Evolutionary conservation across 2,888 invertebrate species (phyloP).

Genomic region (Epinotia bilunana): DNA sequence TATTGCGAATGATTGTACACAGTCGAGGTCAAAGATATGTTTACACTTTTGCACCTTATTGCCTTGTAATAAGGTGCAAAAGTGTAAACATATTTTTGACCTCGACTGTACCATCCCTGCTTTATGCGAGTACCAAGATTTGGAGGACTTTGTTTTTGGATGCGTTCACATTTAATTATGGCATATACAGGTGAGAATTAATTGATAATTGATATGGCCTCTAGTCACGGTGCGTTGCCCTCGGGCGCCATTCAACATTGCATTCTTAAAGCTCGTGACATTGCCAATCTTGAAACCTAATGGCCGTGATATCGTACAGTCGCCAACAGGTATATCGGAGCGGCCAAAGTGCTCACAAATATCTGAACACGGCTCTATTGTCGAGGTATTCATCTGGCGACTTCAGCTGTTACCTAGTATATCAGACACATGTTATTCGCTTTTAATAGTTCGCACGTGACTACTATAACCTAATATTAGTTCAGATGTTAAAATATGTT

Average conservation of each 20-base stretch:
- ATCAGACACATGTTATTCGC: not conserved
- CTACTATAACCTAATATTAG: not conserved
- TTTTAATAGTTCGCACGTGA: not conserved
- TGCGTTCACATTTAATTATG: slow-evolving; percentile 8
- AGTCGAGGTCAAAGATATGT: too few relatives aligned
- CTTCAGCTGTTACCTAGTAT: not conserved
- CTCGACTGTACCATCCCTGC: too few relatives aligned
- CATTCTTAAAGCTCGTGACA: not conserved
- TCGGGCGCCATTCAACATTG: not conserved
- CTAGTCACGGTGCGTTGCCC: not conserved
- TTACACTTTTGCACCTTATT: too few relatives aligned
- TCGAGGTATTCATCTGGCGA: too few relatives aligned
- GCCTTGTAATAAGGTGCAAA: too few relatives aligned
- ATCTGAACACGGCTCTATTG: too few relatives aligned
- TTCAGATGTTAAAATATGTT: not conserved
- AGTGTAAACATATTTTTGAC: too few relatives aligned
- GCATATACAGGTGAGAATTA: not conserved
- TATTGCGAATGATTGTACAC: too few relatives aligned
- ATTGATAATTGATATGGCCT: not conserved
- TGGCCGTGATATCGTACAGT: not conserved
- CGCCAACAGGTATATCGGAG: too few relatives aligned
- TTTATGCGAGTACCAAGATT: not conserved
- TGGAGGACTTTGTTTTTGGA: not conserved
- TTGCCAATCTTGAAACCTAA: not conserved
- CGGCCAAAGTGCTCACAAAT: too few relatives aligned